These are phyloP conservation scores for Trissolcus brochymenae DNA, from an alignment of 2,888 invertebrate genomes.

Conservation along the genomic window DNA sequence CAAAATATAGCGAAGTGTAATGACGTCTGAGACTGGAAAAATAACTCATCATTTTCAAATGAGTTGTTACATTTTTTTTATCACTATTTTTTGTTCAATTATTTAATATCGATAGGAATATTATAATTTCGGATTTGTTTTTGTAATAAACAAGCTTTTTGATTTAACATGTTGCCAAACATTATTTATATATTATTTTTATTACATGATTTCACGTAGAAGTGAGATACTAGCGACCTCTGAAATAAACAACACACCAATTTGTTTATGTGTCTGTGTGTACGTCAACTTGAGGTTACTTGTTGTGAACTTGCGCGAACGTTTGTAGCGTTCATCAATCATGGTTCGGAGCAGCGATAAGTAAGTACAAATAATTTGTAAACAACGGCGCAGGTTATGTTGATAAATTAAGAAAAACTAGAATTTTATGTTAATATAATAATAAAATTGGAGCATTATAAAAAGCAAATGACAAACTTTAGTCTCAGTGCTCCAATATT, in stretches of 20 bases:
- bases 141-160: too few species aligned
- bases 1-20: too few species aligned
- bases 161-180: too few species aligned
- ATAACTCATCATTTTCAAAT: too few species aligned
- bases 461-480: neutral
- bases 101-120: too few species aligned
- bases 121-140: too few species aligned
- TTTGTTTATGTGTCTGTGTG: neutral
- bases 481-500: neutral
- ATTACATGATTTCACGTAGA: too few species aligned
- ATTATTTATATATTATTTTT: too few species aligned
- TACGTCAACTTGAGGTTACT: constrained; percentile 1
- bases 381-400: constrained; percentile 38
- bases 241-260: neutral
- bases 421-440: too few species aligned
- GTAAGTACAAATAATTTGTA: constrained; percentile 32
- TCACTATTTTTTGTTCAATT: too few species aligned
- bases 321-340: constrained; percentile 11
- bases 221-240: neutral
- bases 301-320: neutral
- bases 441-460: neutral
- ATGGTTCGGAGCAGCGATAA: constrained; percentile 42
- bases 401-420: neutral
- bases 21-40: too few species aligned
- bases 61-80: too few species aligned